Percentiles rank a stretch among this genome's conserved stretches.
Evolutionary conservation across 2,113 vertebrate species (phyloP).

Genomic region (Nothoprocta pentlandii): DNA sequence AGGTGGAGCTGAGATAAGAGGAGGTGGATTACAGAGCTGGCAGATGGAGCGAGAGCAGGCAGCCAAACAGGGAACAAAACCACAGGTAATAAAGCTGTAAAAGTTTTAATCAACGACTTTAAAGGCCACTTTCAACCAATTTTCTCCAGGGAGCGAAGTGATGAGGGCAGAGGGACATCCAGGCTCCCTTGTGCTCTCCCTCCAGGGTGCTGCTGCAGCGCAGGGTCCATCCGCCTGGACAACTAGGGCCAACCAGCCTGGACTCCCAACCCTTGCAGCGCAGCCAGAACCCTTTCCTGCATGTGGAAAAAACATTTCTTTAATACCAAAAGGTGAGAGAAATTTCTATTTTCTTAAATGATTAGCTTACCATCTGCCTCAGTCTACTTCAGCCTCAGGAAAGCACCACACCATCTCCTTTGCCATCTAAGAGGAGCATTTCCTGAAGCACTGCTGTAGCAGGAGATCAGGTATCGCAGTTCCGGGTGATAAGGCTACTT

Average conservation of each 20-base stretch:
- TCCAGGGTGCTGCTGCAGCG: background rate
- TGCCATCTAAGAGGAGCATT: conserved; percentile 5
- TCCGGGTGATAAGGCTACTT: conserved; percentile 49
- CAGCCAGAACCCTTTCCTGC: background rate
- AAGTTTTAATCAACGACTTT: background rate
- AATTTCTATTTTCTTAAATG: background rate
- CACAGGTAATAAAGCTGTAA: conserved; percentile 1
- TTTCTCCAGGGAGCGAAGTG: background rate
- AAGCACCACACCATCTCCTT: background rate
- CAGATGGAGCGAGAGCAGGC: conserved; percentile 36
- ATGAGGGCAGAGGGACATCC: background rate
- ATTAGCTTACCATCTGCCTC: background rate
- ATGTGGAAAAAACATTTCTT: background rate
- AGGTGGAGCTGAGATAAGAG: conserved; percentile 67
- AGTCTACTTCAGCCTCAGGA: background rate
- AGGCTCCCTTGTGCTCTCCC: background rate
- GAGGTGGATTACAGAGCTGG: conserved; percentile 51
- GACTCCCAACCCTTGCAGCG: background rate
- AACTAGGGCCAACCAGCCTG: background rate
- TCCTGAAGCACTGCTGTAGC: background rate
- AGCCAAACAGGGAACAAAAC: conserved; percentile 42
- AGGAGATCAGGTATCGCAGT: background rate
- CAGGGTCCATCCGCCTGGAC: background rate
- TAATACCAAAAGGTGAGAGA: background rate
- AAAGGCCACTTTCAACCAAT: background rate